Conservation (phyloP, 2,797 vertebrate genomes). For the Chiroxiphia lanceolata region DNA sequence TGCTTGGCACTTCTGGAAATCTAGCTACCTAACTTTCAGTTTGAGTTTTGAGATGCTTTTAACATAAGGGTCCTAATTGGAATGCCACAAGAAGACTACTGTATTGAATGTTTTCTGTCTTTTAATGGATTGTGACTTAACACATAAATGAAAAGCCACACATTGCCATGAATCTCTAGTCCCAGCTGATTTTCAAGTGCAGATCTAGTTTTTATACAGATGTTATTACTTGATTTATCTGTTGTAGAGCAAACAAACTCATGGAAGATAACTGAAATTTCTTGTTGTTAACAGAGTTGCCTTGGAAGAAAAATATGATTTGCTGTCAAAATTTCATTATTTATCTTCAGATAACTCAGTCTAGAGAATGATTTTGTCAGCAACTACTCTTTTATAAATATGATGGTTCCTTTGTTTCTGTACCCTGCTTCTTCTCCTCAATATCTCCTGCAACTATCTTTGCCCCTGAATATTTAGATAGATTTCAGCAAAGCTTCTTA, state of each 20-base stretch:
- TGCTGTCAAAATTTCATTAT: background rate
- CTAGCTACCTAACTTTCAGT: background rate
- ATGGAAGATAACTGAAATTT: background rate
- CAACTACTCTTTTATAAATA: background rate
- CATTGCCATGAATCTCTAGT: background rate
- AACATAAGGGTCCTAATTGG: background rate
- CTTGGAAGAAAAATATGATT: fast-evolving
- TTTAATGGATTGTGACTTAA: background rate
- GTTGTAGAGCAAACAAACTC: background rate
- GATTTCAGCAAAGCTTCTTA: background rate
- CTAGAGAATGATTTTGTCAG: background rate
- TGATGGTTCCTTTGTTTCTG: background rate
- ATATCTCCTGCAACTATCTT: background rate
- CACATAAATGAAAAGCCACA: background rate
- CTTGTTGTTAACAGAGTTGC: background rate
- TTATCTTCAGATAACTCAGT: background rate
- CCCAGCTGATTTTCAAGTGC: background rate
- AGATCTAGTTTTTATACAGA: background rate
- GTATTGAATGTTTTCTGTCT: background rate
- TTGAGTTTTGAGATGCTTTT: background rate
- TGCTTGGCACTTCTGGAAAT: background rate
- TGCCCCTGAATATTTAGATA: background rate
- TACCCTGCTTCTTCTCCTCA: background rate
- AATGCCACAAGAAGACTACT: background rate
- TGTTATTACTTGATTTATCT: background rate